Evolutionary conservation across 2,797 vertebrate species (phyloP).

Genomic region (Lophius americanus): DNA sequence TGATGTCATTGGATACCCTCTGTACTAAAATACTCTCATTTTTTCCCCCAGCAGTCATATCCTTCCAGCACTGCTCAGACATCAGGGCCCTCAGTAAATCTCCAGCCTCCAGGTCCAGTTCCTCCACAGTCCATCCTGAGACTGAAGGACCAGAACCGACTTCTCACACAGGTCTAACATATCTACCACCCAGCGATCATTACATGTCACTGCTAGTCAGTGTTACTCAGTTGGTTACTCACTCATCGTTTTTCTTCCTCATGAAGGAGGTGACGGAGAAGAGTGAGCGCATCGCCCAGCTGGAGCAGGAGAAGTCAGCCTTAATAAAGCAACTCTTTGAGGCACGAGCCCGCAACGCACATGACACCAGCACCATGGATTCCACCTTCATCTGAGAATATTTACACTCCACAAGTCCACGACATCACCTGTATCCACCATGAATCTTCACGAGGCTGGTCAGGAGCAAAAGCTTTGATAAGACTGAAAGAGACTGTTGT

Average conservation of each 20-base stretch:
- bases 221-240: neutral
- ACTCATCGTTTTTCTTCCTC: neutral
- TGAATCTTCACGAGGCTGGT: slow-evolving; percentile 13
- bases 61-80: slow-evolving; percentile 56
- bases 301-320: slow-evolving; percentile 95
- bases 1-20: too few relatives aligned
- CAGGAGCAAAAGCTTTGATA: slow-evolving; percentile 13
- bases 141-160: slow-evolving; percentile 95
- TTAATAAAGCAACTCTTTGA: slow-evolving; percentile 97
- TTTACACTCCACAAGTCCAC: slow-evolving; percentile 7
- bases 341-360: slow-evolving; percentile 83
- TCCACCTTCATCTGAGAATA: slow-evolving; percentile 93
- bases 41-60: slow-evolving; percentile 68
- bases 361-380: slow-evolving; percentile 88
- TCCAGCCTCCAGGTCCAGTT: slow-evolving; percentile 67
- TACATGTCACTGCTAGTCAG: neutral
- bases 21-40: too few relatives aligned
- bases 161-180: slow-evolving; percentile 89
- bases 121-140: slow-evolving; percentile 89
- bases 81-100: slow-evolving; percentile 36
- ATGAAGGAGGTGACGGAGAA: slow-evolving; percentile 91
- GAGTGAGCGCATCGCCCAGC: slow-evolving; percentile 91
- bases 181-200: neutral
- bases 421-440: slow-evolving; percentile 3
- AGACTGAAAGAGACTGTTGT: slow-evolving; percentile 44